phyloP scores from a whole-genome alignment of 2,113 vertebrate species.

The Anhinga anhinga region DNA sequence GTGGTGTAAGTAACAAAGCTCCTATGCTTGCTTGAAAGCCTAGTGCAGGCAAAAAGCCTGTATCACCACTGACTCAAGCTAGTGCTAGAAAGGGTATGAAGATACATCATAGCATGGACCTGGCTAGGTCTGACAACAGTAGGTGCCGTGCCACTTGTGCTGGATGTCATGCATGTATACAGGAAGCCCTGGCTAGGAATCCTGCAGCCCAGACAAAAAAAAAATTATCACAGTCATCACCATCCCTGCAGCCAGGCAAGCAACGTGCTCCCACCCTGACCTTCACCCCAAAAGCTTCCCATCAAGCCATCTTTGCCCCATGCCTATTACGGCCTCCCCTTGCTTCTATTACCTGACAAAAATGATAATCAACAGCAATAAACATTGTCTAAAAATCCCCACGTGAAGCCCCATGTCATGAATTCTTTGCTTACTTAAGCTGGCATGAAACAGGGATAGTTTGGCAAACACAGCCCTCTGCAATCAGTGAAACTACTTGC shows the following conservation, averaged over 20 bases:
- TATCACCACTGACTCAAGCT: neutral
- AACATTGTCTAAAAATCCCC: neutral
- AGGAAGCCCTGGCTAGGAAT: neutral
- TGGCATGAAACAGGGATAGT: neutral
- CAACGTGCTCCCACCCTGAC: neutral
- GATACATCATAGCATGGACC: accelerated
- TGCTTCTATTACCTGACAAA: neutral
- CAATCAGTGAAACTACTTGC: neutral
- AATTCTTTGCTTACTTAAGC: neutral
- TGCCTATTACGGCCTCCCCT: neutral
- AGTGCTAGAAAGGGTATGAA: neutral
- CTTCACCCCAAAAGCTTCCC: neutral
- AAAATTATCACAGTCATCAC: neutral
- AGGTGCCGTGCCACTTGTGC: accelerated
- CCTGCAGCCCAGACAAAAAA: neutral
- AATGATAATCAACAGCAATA: neutral
- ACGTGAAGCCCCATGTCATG: neutral
- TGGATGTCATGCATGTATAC: neutral
- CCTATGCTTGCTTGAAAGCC: neutral
- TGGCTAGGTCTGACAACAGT: neutral
- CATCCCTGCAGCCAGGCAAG: neutral
- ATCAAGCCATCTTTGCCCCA: too few relatives aligned
- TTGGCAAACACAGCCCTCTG: neutral
- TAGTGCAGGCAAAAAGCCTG: neutral
- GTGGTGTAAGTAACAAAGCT: neutral